Percentiles rank a stretch among this genome's conserved stretches.
Evolutionary conservation across 2,113 vertebrate species (phyloP).

Genomic region (Colius striatus): DNA sequence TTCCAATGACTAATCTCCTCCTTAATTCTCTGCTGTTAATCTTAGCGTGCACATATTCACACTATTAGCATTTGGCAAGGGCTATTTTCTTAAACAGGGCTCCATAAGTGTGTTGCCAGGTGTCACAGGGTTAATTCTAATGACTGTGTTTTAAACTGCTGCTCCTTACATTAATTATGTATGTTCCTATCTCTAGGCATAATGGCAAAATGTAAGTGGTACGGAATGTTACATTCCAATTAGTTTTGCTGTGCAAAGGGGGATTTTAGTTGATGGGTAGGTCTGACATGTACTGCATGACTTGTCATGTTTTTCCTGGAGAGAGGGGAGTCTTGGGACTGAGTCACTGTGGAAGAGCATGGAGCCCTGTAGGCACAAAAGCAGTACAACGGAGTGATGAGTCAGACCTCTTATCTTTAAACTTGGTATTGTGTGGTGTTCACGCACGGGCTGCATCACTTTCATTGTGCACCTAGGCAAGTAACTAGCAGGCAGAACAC

Average conservation of each 20-base stretch:
- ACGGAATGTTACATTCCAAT: constrained; percentile 33
- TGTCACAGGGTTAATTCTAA: constrained; percentile 14
- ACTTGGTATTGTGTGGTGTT: background rate
- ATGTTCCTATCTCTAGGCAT: background rate
- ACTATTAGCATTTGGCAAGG: background rate
- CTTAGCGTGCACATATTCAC: background rate
- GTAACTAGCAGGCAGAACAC: background rate
- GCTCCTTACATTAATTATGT: background rate
- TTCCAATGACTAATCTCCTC: constrained; percentile 50
- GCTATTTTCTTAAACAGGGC: background rate
- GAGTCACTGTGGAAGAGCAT: constrained; percentile 60
- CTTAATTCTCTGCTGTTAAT: constrained; percentile 34
- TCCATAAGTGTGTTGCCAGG: background rate
- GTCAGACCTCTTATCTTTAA: constrained; percentile 47
- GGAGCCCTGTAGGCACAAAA: constrained; percentile 36
- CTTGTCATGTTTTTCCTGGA: constrained; percentile 62
- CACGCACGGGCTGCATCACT: background rate
- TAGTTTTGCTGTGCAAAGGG: constrained; percentile 6
- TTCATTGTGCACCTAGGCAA: constrained; percentile 15
- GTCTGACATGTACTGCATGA: constrained; percentile 36
- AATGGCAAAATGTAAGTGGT: background rate
- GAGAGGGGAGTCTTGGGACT: constrained; percentile 45
- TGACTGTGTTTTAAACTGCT: background rate
- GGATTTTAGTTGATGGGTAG: constrained; percentile 15
- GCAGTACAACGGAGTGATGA: constrained; percentile 44